phyloP scores from a whole-genome alignment of 1,140 invertebrate genomes.

The Microplitis demolitor region DNA sequence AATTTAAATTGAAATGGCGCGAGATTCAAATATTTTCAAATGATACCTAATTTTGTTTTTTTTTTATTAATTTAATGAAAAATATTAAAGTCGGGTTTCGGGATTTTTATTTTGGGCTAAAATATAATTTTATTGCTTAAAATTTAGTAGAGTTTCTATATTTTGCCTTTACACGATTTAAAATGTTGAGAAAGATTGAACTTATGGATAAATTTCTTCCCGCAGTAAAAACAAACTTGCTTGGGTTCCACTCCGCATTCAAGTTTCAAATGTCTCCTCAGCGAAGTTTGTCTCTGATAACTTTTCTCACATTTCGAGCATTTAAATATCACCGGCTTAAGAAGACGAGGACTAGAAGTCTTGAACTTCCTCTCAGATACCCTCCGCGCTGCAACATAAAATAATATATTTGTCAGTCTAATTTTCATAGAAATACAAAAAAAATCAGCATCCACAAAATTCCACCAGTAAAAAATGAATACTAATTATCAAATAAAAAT shows the following conservation, averaged over 20 bases:
- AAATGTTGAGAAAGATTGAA: constrained; percentile 49
- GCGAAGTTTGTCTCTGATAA: constrained; percentile 40
- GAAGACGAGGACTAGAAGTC: constrained; percentile 16
- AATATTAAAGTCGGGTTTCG: no score
- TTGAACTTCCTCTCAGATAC: constrained; percentile 37
- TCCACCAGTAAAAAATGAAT: no score
- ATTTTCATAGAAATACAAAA: no score
- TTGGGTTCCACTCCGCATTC: constrained; percentile 42
- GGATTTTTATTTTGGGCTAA: no score
- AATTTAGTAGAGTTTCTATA: neutral
- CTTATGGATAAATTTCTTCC: constrained; percentile 53
- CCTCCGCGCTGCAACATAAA: constrained; percentile 42
- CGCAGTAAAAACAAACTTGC: constrained; percentile 53
- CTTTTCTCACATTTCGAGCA: constrained; percentile 37
- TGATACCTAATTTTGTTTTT: no score
- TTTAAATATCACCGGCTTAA: constrained; percentile 31
- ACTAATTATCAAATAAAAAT: no score
- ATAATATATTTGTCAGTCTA: neutral
- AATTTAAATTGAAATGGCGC: no score
- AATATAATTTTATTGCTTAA: no score
- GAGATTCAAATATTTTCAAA: no score
- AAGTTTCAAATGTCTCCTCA: constrained; percentile 51
- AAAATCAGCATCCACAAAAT: no score
- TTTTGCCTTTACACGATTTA: constrained; percentile 34
- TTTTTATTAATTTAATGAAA: no score